These are phyloP conservation scores for Sarcophaga bullata DNA, from an alignment of 1,140 invertebrate genomes.

Conservation along the genomic window DNA sequence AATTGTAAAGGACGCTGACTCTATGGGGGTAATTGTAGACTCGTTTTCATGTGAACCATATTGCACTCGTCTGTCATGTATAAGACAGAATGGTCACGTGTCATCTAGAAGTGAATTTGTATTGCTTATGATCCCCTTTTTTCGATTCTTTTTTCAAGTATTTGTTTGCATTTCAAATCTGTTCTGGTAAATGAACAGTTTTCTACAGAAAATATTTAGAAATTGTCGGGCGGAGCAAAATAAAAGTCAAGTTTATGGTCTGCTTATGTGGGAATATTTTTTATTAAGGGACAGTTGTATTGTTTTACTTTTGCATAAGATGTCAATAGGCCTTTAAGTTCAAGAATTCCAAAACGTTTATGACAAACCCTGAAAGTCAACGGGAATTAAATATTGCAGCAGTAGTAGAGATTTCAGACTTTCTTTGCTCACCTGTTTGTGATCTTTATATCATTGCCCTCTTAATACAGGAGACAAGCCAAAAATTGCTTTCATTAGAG, in stretches of 20 bases:
- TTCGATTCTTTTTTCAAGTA: constrained; percentile 13
- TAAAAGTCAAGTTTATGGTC: constrained; percentile 8
- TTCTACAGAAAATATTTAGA: not conserved
- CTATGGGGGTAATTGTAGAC: constrained; percentile 1
- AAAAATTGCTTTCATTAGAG: too few relatives aligned
- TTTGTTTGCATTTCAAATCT: constrained; percentile 33
- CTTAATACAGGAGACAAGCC: too few relatives aligned
- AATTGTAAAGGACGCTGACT: not conserved
- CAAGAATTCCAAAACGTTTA: too few relatives aligned
- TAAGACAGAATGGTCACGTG: not conserved
- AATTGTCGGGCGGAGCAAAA: not conserved
- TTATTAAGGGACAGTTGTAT: too few relatives aligned
- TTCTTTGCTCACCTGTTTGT: too few relatives aligned
- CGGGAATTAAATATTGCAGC: too few relatives aligned
- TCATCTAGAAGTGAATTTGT: not conserved
- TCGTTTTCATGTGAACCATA: not conserved
- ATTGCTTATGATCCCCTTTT: not conserved
- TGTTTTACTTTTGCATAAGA: too few relatives aligned
- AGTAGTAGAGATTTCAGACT: too few relatives aligned
- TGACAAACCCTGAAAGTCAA: too few relatives aligned
- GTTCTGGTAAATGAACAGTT: constrained; percentile 28
- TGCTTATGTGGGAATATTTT: not conserved
- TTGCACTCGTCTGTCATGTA: not conserved
- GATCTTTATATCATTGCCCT: too few relatives aligned
- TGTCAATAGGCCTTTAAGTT: too few relatives aligned